Base-by-base conservation (phyloP, 2,888 invertebrate species). In the Gari tellinella region DNA sequence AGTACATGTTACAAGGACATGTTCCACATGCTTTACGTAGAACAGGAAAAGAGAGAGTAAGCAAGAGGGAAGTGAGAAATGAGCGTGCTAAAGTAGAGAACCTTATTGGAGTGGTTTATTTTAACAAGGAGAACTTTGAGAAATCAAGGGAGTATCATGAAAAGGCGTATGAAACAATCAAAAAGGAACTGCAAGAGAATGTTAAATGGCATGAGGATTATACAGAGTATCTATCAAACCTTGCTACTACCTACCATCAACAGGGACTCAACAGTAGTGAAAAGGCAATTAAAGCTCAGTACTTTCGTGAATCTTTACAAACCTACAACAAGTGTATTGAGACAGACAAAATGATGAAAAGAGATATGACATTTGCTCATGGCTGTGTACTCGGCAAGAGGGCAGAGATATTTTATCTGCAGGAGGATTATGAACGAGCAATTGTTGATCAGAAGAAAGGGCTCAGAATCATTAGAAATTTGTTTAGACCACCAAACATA, bases 201-300 rank as follows among this genome's bases (percentile, higher is more conserved):
- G 31, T 31, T 10, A 31, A 31, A 31, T 31, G 31, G 31, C 31
- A 31, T 31, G 31, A 31, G 10, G 31, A 31, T 10, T 31, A 31
- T 31, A 31, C 57, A 14, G 61, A 61, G 55, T 72, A 64, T 55
- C 57, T 41, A n/a, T 40, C 51, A 3, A 72, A 72, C 23, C 37
- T 72, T 2, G 72, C 72, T 10, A 45, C 65, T 8, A 66, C 66
- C 43, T 45, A 52, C 19, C 72, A 72, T 41, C 56, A 72, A 38
- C 17, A 46, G 14, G 72, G 48, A 15, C 19, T 51, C 23, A 45
- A 53, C 17, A 38, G 43, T 8, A 19, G 15, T 19, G 52, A 46
- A 5, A 17, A 41, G 26, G n/a, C 53, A 12, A 53, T 58, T 21
- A 57, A 57, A 40, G 23, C 37, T 45, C 12, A 31, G 7, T 57